A percentile compares a stretch with the other conserved stretches of the same genome.
Evolutionary conservation across 2,113 vertebrate species (phyloP).

Genomic region (Furnarius figulus): DNA sequence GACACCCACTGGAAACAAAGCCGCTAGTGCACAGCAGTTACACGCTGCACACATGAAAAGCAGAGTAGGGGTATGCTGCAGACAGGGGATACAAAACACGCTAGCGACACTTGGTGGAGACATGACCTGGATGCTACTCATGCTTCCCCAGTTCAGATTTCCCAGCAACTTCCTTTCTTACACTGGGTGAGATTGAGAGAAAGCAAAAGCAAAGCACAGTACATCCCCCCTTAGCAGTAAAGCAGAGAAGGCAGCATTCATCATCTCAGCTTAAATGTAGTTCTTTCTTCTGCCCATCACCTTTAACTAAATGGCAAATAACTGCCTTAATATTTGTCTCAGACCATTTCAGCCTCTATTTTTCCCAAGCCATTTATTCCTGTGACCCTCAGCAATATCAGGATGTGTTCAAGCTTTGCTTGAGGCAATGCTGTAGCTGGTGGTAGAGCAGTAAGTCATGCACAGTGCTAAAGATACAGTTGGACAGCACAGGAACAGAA

Average conservation of each 20-base stretch:
- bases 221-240: rapidly evolving
- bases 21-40: background rate
- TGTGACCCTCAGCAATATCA: background rate
- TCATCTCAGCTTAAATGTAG: too few species aligned
- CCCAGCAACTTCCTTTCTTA: background rate
- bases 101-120: rapidly evolving
- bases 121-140: background rate
- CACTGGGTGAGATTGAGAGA: background rate
- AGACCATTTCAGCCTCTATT: background rate
- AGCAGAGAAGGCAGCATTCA: background rate
- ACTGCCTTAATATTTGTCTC: background rate
- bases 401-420: too few species aligned
- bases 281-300: background rate
- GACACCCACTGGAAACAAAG: background rate
- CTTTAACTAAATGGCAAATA: background rate
- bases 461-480: background rate
- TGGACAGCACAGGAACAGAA: background rate
- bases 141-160: background rate
- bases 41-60: rapidly evolving
- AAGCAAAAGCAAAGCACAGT: background rate
- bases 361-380: background rate
- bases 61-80: background rate
- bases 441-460: background rate
- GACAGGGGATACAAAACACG: background rate
- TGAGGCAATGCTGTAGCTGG: background rate